Base-by-base conservation (phyloP, 2,888 invertebrate species). In the Machimus rusticus region DNA sequence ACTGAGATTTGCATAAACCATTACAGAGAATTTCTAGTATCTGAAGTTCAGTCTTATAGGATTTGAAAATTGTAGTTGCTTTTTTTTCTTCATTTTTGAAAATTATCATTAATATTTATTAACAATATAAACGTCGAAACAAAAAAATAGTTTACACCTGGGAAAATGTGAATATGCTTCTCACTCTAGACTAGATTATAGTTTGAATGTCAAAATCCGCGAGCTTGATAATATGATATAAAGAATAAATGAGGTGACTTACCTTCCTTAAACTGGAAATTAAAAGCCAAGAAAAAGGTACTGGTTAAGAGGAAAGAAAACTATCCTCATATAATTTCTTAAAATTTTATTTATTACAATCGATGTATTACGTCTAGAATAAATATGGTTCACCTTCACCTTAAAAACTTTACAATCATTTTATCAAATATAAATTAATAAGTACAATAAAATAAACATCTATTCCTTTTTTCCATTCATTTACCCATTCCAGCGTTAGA, bases 381-480 rank as follows among this genome's bases (percentile, higher is more conserved):
- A 76, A 76, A 76, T 76, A 76, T 66, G 66, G 23, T 66, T 19
- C 28, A 66, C 66, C 28, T 66, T 66, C 66, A 66, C 76, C 37
- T 76, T 34, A 37, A n/a, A 16, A 34, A 16, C 34, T 34, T 76
- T 34, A 76, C 37, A 76, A 37, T 76, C 8, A n/a, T 34, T 37
- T 76, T 76, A 76, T 66, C 76, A 76, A 76, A 37, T 76, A 37
- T 37, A 76, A 76, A 76, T 76, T 76, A 76, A 76, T 76, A 76
- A 37, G 37, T 76, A 37, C 76, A 76, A 76, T 76, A 76, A 76
- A 76, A 76, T 76, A 37, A 76, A 37, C 34, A 76, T n/a, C 4
- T 37, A n/a, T 31, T 28, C 31, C 37, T 34, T 74, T 66, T 28
- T 66, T 28, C 19, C 28, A 66, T 19, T 66, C 6, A 12, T 12